Base-by-base conservation (phyloP, 2,113 vertebrate genomes). In the Platycercus adscitus region DNA sequence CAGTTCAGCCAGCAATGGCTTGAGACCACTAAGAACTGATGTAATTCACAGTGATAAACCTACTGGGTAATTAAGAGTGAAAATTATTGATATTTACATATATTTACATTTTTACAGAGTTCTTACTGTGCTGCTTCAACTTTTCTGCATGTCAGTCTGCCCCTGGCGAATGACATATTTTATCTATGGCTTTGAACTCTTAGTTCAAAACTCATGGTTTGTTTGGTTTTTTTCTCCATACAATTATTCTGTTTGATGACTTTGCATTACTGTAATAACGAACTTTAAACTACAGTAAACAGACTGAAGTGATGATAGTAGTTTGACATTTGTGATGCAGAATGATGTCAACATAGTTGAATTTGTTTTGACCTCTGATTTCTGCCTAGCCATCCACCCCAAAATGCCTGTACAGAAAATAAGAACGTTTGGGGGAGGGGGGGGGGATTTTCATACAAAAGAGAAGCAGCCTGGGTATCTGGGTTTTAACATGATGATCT, bases 81-180 rank as follows among this genome's bases (percentile, higher is more conserved):
- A 92, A 93, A 96, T 76, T 75, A 69, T 80, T 77, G 44, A 10
- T 73, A 81, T 88, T 88, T 95, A 93, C 31, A 61, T 79, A 53
- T 61, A 52, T 70, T 21, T 86, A 39, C 17, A 41, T 41, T 89
- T 96, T 95, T 70, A 47, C 16, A 66, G 60, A 65, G 10, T 71
- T 84, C 61, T 86, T 89, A 26, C 53, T 69, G 3, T 46, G 3
- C 78, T 88, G 70, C 63, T 91, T 4, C 29, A 91, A 73, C 41
- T 95, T 88, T 91, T 91, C 55, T 87, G 35, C 14, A 39, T 56
- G 46, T 9, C 25, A 53, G 23, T 91, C 75, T 95, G 52, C 55
- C 49, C 60, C 73, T 85, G 35, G 43, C 93, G 52, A 73, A 33
- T 44, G 72, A 28, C 7, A 17, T 83, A 33, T 64, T 89, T 90